Base-by-base conservation (phyloP, 2,888 invertebrate genomes). In the Mythimna loreyi region DNA sequence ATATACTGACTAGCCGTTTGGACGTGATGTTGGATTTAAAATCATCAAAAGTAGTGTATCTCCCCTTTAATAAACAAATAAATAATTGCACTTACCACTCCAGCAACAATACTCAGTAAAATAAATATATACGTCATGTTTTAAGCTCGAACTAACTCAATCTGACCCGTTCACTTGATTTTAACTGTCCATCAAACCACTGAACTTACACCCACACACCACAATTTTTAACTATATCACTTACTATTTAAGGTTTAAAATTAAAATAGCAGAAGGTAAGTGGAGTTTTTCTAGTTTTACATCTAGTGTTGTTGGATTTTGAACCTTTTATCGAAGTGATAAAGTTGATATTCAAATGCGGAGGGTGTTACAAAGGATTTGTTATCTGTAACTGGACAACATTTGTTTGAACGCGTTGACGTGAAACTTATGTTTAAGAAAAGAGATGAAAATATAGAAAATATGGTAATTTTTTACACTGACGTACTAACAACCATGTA, bases 71-170 rank as follows among this genome's bases (percentile, higher is more conserved):
- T n/a, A 2, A 36, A 36, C 3, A 36, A 36, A 13, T 36, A 13
- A 36, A 36, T 36, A 3, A 36, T 3, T 33, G 13, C 45, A 64
- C 76, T 76, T 16, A 77, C 78, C 64, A 19, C 70, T 19, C 66
- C 78, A 21, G 19, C 49, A 0, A 64, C 1, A 6, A 75, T 43
- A 28, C 55, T 33, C 3, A 75, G 45, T 43, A 75, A 1, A 25
- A 66, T 49, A 3, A 66, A 61, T 23, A 60, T 3, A 8, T 28
- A 64, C 78, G 70, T 40, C 78, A 78, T 78, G 7, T 28, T 69
- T 16, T n/a, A 62, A 62, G 47, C 30, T 66, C 9, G 0, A 0
- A 23, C 21, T 21, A 30, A 30, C 13, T 25, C 36, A 11, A 21
- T 69, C 57, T 73, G 57, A 21, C 0, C 40, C 55, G 43, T 52